Evolutionary conservation across 2,888 invertebrate genomes (phyloP).

Genomic region (Acronicta alni): DNA sequence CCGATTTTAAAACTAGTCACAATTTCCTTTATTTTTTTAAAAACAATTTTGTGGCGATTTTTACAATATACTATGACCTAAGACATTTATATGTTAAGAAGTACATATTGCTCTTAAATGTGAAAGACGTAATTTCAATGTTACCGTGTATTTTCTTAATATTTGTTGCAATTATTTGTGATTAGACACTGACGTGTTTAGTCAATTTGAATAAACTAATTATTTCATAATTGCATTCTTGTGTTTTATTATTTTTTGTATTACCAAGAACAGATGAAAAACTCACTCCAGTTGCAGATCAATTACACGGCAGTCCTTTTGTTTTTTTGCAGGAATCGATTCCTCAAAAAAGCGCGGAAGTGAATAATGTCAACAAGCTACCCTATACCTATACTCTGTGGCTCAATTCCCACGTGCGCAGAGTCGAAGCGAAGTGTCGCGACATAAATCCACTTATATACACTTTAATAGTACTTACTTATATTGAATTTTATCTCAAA

Average conservation of each 20-base stretch:
- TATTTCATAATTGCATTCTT: conserved; percentile 24
- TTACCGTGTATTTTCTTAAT: conserved; percentile 16
- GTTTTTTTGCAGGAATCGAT: too few relatives aligned
- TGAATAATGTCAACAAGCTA: too few relatives aligned
- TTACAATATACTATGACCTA: background rate
- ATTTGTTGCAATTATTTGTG: conserved; percentile 27
- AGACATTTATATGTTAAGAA: conserved; percentile 26
- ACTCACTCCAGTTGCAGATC: too few relatives aligned
- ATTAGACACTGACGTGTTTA: conserved; percentile 47
- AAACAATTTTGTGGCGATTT: background rate
- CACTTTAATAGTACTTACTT: too few relatives aligned
- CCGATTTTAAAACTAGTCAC: conserved; percentile 35
- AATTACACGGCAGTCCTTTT: too few relatives aligned
- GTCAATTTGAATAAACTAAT: conserved; percentile 49
- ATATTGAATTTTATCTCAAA: too few relatives aligned
- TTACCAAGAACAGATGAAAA: too few relatives aligned
- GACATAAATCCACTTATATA: too few relatives aligned
- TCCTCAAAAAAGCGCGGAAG: too few relatives aligned
- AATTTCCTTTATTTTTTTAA: conserved; percentile 1
- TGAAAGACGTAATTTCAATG: conserved; percentile 5
- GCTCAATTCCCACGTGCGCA: too few relatives aligned
- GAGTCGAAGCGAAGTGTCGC: too few relatives aligned
- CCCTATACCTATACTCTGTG: too few relatives aligned
- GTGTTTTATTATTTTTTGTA: conserved; percentile 47
- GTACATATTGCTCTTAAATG: conserved; percentile 17